Conservation (phyloP, 2,113 vertebrate genomes). For the Mixornis gularis region DNA sequence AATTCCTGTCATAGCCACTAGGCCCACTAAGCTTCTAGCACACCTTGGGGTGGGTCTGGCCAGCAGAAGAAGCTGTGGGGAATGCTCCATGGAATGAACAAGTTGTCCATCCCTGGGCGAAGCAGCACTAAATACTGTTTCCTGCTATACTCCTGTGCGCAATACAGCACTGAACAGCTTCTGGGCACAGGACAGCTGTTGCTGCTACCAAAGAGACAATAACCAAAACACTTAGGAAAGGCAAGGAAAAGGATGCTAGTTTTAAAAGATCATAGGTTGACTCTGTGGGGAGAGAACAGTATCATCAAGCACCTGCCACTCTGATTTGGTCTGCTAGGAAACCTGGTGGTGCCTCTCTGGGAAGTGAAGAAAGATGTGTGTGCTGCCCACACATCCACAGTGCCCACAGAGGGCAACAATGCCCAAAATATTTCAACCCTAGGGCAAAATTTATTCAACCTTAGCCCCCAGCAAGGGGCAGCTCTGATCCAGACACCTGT, state of each 20-base stretch:
- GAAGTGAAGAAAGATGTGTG: background rate
- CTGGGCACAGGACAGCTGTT: background rate
- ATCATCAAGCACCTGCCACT: background rate
- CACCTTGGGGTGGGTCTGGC: background rate
- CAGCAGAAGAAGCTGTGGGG: background rate
- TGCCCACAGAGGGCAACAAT: conserved; percentile 4
- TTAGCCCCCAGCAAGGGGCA: background rate
- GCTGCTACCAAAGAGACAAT: background rate
- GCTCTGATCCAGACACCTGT: conserved; percentile 3
- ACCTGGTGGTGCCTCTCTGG: background rate
- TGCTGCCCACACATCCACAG: background rate
- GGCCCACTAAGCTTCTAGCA: background rate
- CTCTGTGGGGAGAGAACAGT: background rate
- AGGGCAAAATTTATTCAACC: background rate
- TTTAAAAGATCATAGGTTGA: background rate
- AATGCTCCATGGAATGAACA: rapidly evolving
- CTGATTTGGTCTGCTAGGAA: background rate
- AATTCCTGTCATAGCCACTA: background rate
- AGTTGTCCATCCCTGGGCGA: background rate
- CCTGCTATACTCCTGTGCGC: background rate
- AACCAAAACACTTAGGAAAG: background rate
- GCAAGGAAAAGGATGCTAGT: background rate
- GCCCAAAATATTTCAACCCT: background rate
- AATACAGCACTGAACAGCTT: background rate
- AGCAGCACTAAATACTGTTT: background rate